These are phyloP conservation scores for Microcebus griseorufus DNA, from an alignment of 2,113 vertebrate species.

Conservation along the genomic window DNA sequence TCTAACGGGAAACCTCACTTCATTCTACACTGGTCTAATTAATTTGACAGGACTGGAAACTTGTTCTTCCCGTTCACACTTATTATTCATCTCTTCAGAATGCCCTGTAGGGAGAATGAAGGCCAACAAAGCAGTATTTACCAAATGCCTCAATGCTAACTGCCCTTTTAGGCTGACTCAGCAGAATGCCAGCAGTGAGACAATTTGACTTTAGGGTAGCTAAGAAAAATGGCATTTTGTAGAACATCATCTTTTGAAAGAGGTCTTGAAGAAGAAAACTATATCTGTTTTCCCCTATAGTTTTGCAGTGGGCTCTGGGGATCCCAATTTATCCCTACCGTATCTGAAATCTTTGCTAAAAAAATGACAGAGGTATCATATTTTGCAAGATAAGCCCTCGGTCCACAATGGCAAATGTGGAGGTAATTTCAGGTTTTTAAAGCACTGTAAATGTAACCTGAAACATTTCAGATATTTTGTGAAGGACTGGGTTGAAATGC, in stretches of 20 bases:
- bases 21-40: slow-evolving; percentile 82
- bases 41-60: slow-evolving; percentile 85
- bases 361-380: slow-evolving; percentile 71
- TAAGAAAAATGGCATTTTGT: slow-evolving; percentile 80
- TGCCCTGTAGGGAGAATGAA: slow-evolving; percentile 76
- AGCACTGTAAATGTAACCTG: slow-evolving; percentile 66
- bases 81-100: slow-evolving; percentile 84
- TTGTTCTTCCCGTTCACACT: slow-evolving; percentile 84
- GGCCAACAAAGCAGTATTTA: slow-evolving; percentile 80
- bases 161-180: slow-evolving; percentile 81
- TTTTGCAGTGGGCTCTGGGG: slow-evolving; percentile 62
- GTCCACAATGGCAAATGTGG: slow-evolving; percentile 48
- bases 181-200: slow-evolving; percentile 69
- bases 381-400: slow-evolving; percentile 65
- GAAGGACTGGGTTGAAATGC: neutral
- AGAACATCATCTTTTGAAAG: slow-evolving; percentile 70
- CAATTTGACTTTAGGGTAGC: slow-evolving; percentile 79
- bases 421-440: slow-evolving; percentile 74
- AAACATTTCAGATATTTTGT: slow-evolving; percentile 68
- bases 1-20: slow-evolving; percentile 80
- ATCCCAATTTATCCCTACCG: slow-evolving; percentile 47
- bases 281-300: slow-evolving; percentile 18
- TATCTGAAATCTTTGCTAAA: slow-evolving; percentile 77
- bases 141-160: slow-evolving; percentile 76
- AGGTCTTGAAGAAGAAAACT: slow-evolving; percentile 69